Base-by-base conservation (phyloP, 2,797 vertebrate genomes). In the Periophthalmus magnuspinnatus region DNA sequence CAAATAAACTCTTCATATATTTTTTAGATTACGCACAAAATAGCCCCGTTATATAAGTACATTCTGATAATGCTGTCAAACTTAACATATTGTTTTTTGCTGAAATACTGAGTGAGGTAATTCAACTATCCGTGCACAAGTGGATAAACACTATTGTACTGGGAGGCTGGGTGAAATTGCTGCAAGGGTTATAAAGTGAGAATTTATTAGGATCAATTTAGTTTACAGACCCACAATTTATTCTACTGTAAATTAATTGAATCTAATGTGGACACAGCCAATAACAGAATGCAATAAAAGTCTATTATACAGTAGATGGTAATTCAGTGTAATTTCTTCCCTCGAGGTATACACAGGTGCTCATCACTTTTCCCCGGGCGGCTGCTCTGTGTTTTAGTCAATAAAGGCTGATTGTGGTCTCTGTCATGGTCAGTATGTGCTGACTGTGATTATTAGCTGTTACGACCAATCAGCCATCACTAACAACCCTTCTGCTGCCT, bases 361-460 rank as follows among this genome's bases (percentile, higher is more conserved):
- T 90, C 65, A 88, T 88, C 69, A 47, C 73, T 80, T 79, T 82
- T 77, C 80, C 85, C 70, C 6, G 75, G 76, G 73, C 70, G 73
- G 68, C 79, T 75, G 69, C 77, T 74, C 76, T 65, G 69, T 75
- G 62, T 81, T 82, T 71, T 85, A 76, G 81, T 91, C 90, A 90
- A 90, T 90, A 89, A 78, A 67, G 57, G 24, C 81, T 85, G 84
- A 87, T 91, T 89, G 85, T 82, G 81, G 79, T 82, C 81, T 88
- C 76, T 79, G 84, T 84, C 85, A 79, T 86, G 88, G 87, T 92
- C 90, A 90, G 83, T 92, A 89, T 85, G 68, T 86, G 82, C 82
- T 86, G 81, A 82, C 84, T 90, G 91, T 88, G 88, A 92, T 90
- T 88, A 86, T 91, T 85, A 88, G 84, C 80, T 68, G 78, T 86